A percentile compares a stretch with the other conserved stretches of the same genome.
Evolutionary conservation across 2,113 vertebrate species (phyloP).

Genomic region (Oenanthe oenanthe): DNA sequence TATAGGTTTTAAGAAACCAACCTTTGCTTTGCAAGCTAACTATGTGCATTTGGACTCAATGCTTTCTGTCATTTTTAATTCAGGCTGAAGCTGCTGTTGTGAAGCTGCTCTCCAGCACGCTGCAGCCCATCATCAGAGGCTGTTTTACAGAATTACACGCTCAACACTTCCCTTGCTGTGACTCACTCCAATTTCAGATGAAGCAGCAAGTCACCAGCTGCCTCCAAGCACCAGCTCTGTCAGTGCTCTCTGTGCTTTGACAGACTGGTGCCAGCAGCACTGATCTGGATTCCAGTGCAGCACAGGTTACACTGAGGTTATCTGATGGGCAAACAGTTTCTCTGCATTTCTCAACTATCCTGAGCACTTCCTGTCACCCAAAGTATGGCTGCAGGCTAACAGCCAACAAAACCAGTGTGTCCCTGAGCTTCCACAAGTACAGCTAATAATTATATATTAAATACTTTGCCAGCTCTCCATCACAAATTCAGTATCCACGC

Average conservation of each 20-base stretch:
- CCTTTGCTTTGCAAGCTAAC: background rate
- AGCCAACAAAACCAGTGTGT: background rate
- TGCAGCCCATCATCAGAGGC: background rate
- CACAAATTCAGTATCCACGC: background rate
- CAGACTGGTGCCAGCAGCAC: background rate
- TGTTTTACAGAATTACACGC: background rate
- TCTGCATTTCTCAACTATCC: background rate
- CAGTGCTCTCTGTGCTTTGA: background rate
- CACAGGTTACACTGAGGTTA: background rate
- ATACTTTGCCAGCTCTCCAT: background rate
- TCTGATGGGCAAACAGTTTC: background rate
- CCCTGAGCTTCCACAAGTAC: background rate
- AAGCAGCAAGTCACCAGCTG: background rate
- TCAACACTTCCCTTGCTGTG: background rate
- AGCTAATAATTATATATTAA: background rate
- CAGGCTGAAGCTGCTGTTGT: background rate
- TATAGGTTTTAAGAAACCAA: background rate
- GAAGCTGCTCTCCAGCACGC: background rate
- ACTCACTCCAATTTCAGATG: background rate
- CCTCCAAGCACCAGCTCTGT: background rate
- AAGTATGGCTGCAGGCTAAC: background rate
- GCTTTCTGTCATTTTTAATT: background rate
- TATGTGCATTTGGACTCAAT: accelerated
- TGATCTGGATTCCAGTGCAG: background rate
- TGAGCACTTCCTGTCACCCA: background rate